phyloP scores from a whole-genome alignment of 2,797 vertebrate genomes.

The Heteromormyrus szaboi region DNA sequence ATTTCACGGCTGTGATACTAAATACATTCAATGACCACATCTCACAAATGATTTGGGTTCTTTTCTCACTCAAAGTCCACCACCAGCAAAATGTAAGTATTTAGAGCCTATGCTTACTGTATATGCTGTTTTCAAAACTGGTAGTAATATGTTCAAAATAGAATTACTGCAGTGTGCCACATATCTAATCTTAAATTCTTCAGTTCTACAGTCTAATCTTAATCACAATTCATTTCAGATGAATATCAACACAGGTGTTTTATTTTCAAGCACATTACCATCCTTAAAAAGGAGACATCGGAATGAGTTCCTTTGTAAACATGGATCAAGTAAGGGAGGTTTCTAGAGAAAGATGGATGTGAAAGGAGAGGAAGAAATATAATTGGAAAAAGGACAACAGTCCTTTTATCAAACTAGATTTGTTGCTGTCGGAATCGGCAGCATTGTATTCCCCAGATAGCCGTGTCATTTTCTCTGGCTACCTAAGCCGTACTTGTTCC shows the following conservation, averaged over 20 bases:
- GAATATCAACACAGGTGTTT: neutral
- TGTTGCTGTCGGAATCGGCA: neutral
- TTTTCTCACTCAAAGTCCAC: neutral
- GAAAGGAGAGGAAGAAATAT: neutral
- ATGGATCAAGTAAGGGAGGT: neutral
- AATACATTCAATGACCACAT: neutral
- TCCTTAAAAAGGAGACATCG: neutral
- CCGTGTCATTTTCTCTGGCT: neutral
- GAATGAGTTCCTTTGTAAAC: neutral
- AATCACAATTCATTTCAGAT: neutral
- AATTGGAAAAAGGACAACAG: neutral
- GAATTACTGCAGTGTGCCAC: neutral
- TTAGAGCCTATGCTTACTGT: neutral
- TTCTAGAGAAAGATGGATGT: neutral
- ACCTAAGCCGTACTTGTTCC: neutral
- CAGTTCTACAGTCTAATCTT: neutral
- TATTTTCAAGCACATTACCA: neutral
- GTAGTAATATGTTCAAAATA: neutral
- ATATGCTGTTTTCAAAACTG: neutral
- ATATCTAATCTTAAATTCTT: neutral
- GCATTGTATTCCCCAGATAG: neutral
- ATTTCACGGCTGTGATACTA: neutral
- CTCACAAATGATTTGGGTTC: neutral
- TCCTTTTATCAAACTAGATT: neutral
- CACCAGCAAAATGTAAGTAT: neutral